Evolutionary conservation across 2,113 vertebrate species (phyloP).

Genomic region (Tragelaphus strepsiceros): DNA sequence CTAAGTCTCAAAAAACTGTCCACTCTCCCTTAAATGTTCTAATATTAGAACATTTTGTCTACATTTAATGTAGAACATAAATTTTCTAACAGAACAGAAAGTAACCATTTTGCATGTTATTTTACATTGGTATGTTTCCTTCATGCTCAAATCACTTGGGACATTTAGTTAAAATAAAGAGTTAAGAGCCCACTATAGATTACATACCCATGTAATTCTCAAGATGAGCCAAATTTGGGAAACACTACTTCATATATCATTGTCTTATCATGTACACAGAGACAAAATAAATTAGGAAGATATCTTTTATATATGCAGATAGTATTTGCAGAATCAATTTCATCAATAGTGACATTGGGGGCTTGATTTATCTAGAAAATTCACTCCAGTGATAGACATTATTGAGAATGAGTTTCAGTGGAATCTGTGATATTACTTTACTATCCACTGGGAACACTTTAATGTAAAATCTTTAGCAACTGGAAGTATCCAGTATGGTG

Average conservation of each 20-base stretch:
- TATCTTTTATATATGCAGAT: neutral
- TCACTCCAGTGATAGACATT: neutral
- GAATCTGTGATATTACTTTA: neutral
- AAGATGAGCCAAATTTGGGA: neutral
- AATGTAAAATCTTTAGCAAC: slow-evolving; percentile 62
- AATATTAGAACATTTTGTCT: neutral
- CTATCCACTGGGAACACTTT: neutral
- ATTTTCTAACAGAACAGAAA: neutral
- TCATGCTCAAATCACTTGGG: neutral
- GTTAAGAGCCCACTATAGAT: neutral
- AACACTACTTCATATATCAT: neutral
- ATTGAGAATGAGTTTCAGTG: neutral
- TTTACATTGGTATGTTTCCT: neutral
- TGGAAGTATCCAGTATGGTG: slow-evolving; percentile 65
- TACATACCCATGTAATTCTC: neutral
- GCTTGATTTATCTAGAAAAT: slow-evolving; percentile 17
- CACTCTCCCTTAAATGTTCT: neutral
- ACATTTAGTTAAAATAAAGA: neutral
- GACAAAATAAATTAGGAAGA: neutral
- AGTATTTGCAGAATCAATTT: neutral
- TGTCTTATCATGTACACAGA: neutral
- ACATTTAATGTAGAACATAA: neutral
- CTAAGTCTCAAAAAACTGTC: neutral
- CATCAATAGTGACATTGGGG: neutral
- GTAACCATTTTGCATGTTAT: neutral